These are phyloP conservation scores for Leucoma salicis DNA, from an alignment of 2,888 invertebrate species.

Conservation along the genomic window DNA sequence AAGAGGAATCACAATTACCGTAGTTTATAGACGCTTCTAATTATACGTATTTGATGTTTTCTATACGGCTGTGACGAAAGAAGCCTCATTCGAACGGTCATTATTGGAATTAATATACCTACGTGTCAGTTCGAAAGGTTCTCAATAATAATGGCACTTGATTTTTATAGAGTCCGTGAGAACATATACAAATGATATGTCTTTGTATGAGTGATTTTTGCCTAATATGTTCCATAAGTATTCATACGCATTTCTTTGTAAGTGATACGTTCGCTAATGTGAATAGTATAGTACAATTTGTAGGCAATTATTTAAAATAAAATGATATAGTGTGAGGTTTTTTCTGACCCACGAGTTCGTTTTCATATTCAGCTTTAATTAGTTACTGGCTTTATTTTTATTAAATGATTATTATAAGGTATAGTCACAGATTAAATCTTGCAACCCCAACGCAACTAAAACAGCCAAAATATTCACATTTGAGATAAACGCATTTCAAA, in stretches of 20 bases:
- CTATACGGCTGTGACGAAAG: constrained; percentile 79
- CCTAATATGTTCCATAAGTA: constrained; percentile 54
- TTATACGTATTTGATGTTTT: constrained; percentile 80
- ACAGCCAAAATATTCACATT: too few relatives aligned
- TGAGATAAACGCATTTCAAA: too few relatives aligned
- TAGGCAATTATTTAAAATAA: constrained; percentile 39
- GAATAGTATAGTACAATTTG: constrained; percentile 35
- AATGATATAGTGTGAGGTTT: constrained; percentile 20
- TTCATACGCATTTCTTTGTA: constrained; percentile 49
- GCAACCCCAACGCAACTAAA: too few relatives aligned
- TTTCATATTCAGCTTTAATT: not conserved
- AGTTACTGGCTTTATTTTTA: too few relatives aligned
- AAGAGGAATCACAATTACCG: constrained; percentile 76
- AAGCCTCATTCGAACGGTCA: constrained; percentile 70
- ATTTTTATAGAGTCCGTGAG: constrained; percentile 77
- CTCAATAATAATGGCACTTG: constrained; percentile 65
- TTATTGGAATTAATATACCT: constrained; percentile 81
- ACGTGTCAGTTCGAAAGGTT: constrained; percentile 79
- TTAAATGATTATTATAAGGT: too few relatives aligned
- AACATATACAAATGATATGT: constrained; percentile 70
- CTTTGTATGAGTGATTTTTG: constrained; percentile 58
- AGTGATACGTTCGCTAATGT: constrained; percentile 58
- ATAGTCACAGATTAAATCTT: too few relatives aligned
- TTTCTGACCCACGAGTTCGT: constrained; percentile 33
- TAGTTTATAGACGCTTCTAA: constrained; percentile 78